Base-by-base conservation (phyloP, 1,140 invertebrate genomes). In the Drosophila nigromelanica region DNA sequence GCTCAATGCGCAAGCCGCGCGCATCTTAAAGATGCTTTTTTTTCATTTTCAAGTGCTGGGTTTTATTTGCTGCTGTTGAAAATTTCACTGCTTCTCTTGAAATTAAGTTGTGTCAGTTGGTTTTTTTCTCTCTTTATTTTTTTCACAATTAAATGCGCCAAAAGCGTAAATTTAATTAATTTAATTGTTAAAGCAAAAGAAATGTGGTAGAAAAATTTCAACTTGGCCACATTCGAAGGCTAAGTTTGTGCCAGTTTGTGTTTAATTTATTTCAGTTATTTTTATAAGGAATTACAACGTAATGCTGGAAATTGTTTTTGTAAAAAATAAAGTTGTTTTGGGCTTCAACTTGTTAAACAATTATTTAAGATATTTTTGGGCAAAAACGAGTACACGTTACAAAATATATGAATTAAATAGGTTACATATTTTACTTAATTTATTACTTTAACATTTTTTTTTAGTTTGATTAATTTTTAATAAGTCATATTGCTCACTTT, bases 91-190 rank as follows among this genome's bases (percentile, higher is more conserved):
- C 24, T 58, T 73, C 30, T 52, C 69, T 58, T 55, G 27, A 54
- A 66, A 51, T 76, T 42, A 67, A 85, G 77, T 70, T 77, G 50
- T 71, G 48, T 63, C 58, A 63, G 42, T 58, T 56, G 50, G 7
- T 45, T 24, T 39, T 18, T 60, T 40, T 18, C 18, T 18, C 21
- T 42, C 48, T 33, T 4, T 5, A 0, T 27, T 62, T 81, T 39
- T 59, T 48, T 67, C 35, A 11, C 75, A 89, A 87, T 87, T 87
- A 85, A 85, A 76, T 85, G 80, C 72, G 80, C 80, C 80, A 83
- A 80, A 85, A 85, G 80, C 80, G 80, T 85, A 75, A 79, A 85
- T 80, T 73, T 85, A 83, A 85, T 83, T 83, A 85, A 73, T 75
- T 83, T 82, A 83, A 83, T 82, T 82, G 80, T 66, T 59, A 40